Evolutionary conservation across 2,797 vertebrate genomes (phyloP), one percentile per base, ranked within the genome.

Genomic region (Mormyrus proboscirostris): DNA sequence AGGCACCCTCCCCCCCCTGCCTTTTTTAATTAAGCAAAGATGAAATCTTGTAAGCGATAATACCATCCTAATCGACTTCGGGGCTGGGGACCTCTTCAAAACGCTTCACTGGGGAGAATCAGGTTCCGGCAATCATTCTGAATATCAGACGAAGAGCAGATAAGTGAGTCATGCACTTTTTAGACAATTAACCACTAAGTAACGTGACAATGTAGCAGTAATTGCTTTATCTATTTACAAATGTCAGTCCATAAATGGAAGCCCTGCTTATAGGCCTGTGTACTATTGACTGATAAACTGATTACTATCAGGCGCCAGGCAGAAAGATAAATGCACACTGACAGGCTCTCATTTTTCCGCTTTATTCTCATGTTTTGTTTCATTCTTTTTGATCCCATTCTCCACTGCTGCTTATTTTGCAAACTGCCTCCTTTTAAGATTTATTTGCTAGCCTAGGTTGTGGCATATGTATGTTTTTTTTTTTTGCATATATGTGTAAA

Each of bases 211-310:
- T 47, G 79, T 83, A 47, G 7, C 19, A 49, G 41, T 83, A 83
- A 83, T 44, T 83, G 79, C 47, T 47, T 83, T 83, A 83, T 49
- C 38, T 47, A 47, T 83, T 83, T 47, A 83, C 47, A 83, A 83
- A 95, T 97, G 96, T 96, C 79, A 83, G n/a, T 50, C 41, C 79
- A 50, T 47, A 22, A 83, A 22, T 83, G 16, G 16, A 19, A n/a
- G 41, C 19, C 38, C 41, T 19, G 44, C n/a, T 47, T 82, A 3
- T 3, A 22, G 5, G 0, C 19, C 79, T 83, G n/a, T 47, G 19
- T 83, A 83, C 41, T n/a, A 49, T 44, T 49, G 19, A 22, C 19
- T 44, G 16, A 19, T 83, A n/a, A 7, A 47, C 14, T 44, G 19
- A 47, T 83, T 10, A 38, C 76, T 82, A 47, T 47, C 41, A 50